Base-by-base conservation (phyloP, 2,888 invertebrate genomes). In the Lasioglossum figueresi region DNA sequence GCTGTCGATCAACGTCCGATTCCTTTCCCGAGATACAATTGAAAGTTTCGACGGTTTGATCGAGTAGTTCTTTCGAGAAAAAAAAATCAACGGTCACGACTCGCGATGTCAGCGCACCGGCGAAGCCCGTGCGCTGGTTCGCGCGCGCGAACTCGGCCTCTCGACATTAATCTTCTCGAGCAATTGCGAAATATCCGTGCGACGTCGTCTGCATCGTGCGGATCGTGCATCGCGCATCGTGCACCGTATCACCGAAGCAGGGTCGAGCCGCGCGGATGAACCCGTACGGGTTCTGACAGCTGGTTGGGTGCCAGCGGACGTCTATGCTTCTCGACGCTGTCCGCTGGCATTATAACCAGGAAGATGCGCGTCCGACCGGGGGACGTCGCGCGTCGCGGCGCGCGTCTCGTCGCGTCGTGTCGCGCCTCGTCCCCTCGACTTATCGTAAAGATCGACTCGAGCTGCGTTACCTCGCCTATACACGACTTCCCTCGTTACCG, bases 321-420 rank as follows among this genome's bases (percentile, higher is more conserved):
- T 90, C 89, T 92, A 91, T 89, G 91, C 91, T 91, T 85, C 89
- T 86, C 91, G 92, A 91, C 91, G 91, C 88, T 92, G 93, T 93
- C 93, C 91, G 92, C 91, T 92, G 91, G 91, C 92, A 93, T 94
- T 93, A 94, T 90, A 91, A 93, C 92, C 93, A 92, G 93, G 93
- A 93, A 93, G 92, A 91, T 89, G 90, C 88, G 89, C 88, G 86
- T 45, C 52, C 77, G 75, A 80, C 43, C 56, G 34, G 48, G 31
- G 56, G 71, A 31, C 37, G 70, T 40, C 70, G 68, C 43, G 52
- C 89, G 86, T 88, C 88, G 86, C 82, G 88, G 86, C 81, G 19
- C 23, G 23, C 52, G n/a, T 74, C 40, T 45, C 8, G 48, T 52
- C 48, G 19, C 45, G 45, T 48, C 45, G 4, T 19, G 16, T 75